Conservation (phyloP, 1,140 invertebrate genomes). For the Drosophila punjabiensis region DNA sequence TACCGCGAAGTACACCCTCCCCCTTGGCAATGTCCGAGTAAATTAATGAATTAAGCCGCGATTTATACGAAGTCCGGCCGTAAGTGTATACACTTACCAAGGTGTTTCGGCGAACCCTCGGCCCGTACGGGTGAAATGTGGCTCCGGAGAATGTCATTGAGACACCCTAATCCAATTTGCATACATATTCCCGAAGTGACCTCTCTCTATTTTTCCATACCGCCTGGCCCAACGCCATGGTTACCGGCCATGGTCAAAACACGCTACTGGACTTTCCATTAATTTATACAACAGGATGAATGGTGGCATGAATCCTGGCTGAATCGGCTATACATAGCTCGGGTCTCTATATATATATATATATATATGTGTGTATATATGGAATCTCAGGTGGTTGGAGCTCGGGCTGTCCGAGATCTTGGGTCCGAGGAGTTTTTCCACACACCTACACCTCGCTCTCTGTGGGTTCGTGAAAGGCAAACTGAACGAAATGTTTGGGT, state of each 20-base stretch:
- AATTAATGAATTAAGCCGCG: constrained; percentile 47
- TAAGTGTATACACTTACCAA: constrained; percentile 30
- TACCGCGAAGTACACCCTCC: constrained; percentile 45
- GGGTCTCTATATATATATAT: constrained; percentile 1
- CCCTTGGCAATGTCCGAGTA: constrained; percentile 33
- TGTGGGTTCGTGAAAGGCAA: constrained; percentile 36
- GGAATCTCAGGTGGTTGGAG: constrained; percentile 46
- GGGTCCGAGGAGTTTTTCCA: constrained; percentile 29
- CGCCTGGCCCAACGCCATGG: constrained; percentile 61
- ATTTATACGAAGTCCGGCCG: constrained; percentile 33
- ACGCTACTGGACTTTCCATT: constrained; percentile 78
- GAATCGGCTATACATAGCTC: constrained; percentile 15
- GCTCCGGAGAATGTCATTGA: constrained; percentile 47
- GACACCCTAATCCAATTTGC: constrained; percentile 67
- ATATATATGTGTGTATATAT: neutral
- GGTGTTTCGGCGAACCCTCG: constrained; percentile 29
- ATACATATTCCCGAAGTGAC: constrained; percentile 62
- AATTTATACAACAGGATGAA: constrained; percentile 67
- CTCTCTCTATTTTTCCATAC: constrained; percentile 60
- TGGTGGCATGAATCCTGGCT: constrained; percentile 44
- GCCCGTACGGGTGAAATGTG: constrained; percentile 25
- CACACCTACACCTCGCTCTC: constrained; percentile 26
- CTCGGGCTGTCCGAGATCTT: constrained; percentile 18
- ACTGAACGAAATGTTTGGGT: constrained; percentile 66
- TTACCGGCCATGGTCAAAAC: constrained; percentile 74